A percentile compares a stretch with the other conserved stretches of the same genome.
These are phyloP conservation scores for Brachionus rubens DNA, from an alignment of 1,140 invertebrate genomes.

Conservation along the genomic window DNA sequence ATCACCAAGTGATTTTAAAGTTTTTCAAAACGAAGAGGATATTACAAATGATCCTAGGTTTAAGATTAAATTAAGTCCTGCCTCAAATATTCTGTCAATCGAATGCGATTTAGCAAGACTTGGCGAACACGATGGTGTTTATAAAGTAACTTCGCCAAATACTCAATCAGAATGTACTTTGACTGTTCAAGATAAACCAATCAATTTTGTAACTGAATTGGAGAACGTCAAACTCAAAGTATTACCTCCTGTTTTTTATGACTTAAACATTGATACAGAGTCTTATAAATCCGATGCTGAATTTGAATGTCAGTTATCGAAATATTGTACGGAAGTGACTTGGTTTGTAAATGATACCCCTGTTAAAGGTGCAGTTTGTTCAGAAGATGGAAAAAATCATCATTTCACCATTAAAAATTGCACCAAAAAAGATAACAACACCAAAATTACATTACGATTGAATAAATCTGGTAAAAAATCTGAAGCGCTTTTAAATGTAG, in stretches of 20 bases:
- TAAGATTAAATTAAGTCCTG: neutral
- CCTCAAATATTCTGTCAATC: neutral
- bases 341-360: neutral
- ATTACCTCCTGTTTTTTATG: slow-evolving; percentile 4
- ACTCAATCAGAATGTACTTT: slow-evolving; percentile 18
- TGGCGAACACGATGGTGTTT: neutral
- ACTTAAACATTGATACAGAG: neutral
- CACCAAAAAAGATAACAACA: neutral
- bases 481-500: neutral
- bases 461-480: neutral
- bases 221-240: slow-evolving; percentile 21
- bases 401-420: slow-evolving; percentile 35
- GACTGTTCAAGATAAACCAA: slow-evolving; percentile 1
- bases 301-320: slow-evolving; percentile 20
- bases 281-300: neutral
- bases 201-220: neutral
- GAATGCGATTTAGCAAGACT: neutral
- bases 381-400: neutral
- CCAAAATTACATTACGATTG: neutral
- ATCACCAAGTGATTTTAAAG: neutral
- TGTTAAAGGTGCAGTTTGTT: neutral
- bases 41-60: neutral
- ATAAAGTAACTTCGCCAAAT: slow-evolving; percentile 5
- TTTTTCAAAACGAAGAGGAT: slow-evolving; percentile 6
- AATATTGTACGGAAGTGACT: neutral